Evolutionary conservation across 2,797 vertebrate genomes (phyloP).

Genomic region (Morus bassanus): DNA sequence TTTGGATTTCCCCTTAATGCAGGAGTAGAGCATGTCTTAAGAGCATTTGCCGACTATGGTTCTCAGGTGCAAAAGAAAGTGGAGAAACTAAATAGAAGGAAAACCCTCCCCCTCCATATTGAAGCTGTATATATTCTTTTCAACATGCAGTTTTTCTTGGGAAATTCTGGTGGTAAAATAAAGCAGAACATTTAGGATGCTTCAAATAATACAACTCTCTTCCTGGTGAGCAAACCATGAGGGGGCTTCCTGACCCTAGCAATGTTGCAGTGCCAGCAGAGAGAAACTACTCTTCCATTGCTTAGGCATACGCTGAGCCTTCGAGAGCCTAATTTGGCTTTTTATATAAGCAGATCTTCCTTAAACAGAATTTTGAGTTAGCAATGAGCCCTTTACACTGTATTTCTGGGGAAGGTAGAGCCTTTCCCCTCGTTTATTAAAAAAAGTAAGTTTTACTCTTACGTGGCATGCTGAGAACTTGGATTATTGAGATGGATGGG

Average conservation of each 20-base stretch:
- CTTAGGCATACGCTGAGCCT: constrained; percentile 49
- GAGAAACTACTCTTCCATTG: constrained; percentile 60
- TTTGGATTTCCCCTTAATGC: constrained; percentile 16
- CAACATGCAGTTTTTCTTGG: background rate
- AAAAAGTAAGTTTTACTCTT: background rate
- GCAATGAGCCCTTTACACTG: background rate
- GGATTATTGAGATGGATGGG: background rate
- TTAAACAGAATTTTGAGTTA: constrained; percentile 54
- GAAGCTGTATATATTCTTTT: background rate
- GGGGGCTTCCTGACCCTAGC: constrained; percentile 60
- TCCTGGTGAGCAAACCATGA: constrained; percentile 61
- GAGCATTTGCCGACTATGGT: constrained; percentile 16
- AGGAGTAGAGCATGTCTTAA: background rate
- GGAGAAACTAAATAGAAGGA: background rate
- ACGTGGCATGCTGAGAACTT: background rate
- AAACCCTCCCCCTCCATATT: background rate
- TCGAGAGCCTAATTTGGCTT: constrained; percentile 57
- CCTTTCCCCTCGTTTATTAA: background rate
- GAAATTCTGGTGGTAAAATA: constrained; percentile 22
- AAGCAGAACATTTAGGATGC: constrained; percentile 50
- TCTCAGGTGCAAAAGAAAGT: constrained; percentile 30
- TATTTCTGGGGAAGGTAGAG: background rate
- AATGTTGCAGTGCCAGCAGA: constrained; percentile 56
- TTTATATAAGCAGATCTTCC: constrained; percentile 56
- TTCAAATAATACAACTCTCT: constrained; percentile 51